Base-by-base conservation (phyloP, 2,113 vertebrate genomes). In the Electrona antarctica region DNA sequence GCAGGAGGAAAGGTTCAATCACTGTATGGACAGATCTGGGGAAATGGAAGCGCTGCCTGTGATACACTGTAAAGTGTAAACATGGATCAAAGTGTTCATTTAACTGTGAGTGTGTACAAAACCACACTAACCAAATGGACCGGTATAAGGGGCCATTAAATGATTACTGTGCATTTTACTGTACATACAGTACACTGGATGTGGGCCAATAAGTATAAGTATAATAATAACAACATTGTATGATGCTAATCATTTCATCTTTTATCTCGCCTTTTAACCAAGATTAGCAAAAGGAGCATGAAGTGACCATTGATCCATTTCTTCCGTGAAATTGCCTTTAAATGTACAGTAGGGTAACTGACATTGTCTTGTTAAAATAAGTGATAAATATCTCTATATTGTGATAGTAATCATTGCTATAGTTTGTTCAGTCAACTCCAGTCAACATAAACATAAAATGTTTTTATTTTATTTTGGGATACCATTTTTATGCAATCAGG, bases 301-400 rank as follows among this genome's bases (percentile, higher is more conserved):
- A 41, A 6, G 33, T 41, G 33, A 2, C 33, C 33, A 41, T 41
- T 41, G 33, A 21, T 51, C 54, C 12, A 73, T 52, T 62, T 58
- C 10, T 57, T 67, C 14, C 15, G 28, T 72, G 10, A 3, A 74
- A 81, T 73, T 45, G 73, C n/a, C 57, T 63, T 77, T 60, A 51
- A 57, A 76, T 63, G 58, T n/a, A n/a, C n/a, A n/a, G n/a, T n/a
- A n/a, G 21, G 21, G 21, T 21, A 21, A 21, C 21, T 21, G 21
- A 21, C 21, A n/a, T n/a, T n/a, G n/a, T n/a, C n/a, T n/a, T n/a
- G n/a, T n/a, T n/a, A 33, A 33, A 33, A 33, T 33, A 33, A 33
- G 29, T 33, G 29, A 33, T 33, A 33, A 33, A 2, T 4, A 33
- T 2, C 29, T 33, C 2, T 33, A 33, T 2, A 33, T 33, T 33